Conservation (phyloP, 2,797 vertebrate species). For the Parauchenoglanis punctatus region DNA sequence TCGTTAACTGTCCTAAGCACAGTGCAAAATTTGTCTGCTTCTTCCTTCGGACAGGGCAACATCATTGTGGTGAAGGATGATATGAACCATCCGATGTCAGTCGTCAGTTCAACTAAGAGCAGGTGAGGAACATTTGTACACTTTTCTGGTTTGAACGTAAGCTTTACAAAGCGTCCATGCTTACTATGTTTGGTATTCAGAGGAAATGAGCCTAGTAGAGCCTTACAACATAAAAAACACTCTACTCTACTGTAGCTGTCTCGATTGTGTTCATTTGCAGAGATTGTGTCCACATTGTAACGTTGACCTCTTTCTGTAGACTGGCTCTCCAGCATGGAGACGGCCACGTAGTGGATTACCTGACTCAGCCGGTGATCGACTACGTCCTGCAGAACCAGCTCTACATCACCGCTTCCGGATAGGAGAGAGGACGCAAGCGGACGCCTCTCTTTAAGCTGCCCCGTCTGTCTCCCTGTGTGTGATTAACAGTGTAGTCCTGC, state of each 20-base stretch:
- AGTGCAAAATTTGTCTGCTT: neutral
- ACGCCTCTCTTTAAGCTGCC: slow-evolving; percentile 50
- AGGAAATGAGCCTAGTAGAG: neutral
- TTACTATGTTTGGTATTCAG: neutral
- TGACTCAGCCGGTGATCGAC: slow-evolving; percentile 94
- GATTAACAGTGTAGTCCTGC: slow-evolving; percentile 64
- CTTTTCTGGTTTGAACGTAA: neutral
- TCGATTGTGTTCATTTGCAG: neutral
- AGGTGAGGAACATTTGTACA: slow-evolving; percentile 74
- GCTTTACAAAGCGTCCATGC: neutral
- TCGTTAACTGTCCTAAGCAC: neutral
- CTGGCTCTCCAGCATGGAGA: slow-evolving; percentile 97
- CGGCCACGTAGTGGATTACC: slow-evolving; percentile 94
- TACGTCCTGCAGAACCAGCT: slow-evolving; percentile 98
- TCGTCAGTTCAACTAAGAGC: slow-evolving; percentile 98
- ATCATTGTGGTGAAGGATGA: slow-evolving; percentile 90
- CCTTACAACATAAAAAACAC: too few species aligned
- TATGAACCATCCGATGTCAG: slow-evolving; percentile 89
- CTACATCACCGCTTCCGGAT: slow-evolving; percentile 96
- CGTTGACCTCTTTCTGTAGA: slow-evolving; percentile 67
- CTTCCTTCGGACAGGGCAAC: slow-evolving; percentile 80
- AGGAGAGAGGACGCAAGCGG: slow-evolving; percentile 57
- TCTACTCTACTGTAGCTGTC: neutral
- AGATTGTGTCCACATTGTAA: neutral
- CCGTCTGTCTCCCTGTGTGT: slow-evolving; percentile 70